These are phyloP conservation scores for Malthinus seriepunctatus DNA, from an alignment of 2,888 invertebrate species.

Conservation along the genomic window DNA sequence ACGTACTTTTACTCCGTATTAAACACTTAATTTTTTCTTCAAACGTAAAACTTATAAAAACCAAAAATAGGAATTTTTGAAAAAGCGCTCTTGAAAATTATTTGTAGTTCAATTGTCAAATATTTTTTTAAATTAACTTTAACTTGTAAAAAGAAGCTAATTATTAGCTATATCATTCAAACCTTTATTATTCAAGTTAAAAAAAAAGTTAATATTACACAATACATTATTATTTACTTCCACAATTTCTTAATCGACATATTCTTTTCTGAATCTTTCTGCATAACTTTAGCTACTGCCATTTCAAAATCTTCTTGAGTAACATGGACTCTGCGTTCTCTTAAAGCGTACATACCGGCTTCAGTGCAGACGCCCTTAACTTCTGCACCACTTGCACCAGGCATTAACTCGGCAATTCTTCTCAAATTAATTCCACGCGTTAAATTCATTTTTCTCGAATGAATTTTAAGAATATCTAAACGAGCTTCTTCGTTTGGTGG, in stretches of 20 bases:
- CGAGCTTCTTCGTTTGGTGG: conserved; percentile 99
- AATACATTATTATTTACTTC: conserved; percentile 66
- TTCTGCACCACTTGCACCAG: conserved; percentile 99
- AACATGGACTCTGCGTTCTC: conserved; percentile 97
- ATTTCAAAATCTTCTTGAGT: conserved; percentile 99
- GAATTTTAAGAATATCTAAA: conserved; percentile 96
- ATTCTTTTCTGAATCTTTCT: conserved; percentile 99
- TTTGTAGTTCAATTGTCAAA: too few species aligned
- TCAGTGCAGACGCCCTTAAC: conserved; percentile 99
- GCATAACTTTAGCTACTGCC: conserved; percentile 99
- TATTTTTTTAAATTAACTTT: too few species aligned
- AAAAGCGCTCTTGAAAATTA: too few species aligned
- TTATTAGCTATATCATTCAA: too few species aligned
- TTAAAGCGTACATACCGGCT: conserved; percentile 98
- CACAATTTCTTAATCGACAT: conserved; percentile 99
- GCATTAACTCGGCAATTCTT: conserved; percentile 99
- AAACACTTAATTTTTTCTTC: too few species aligned
- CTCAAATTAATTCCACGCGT: conserved; percentile 97
- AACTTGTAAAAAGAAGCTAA: too few species aligned
- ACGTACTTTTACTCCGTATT: too few species aligned
- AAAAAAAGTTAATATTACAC: too few species aligned
- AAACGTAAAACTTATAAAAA: too few species aligned
- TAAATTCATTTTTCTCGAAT: conserved; percentile 99
- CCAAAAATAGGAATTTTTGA: too few species aligned
- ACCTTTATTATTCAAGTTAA: too few species aligned